Evolutionary conservation across 1,140 invertebrate genomes (phyloP).

Genomic region (Linepithema humile): DNA sequence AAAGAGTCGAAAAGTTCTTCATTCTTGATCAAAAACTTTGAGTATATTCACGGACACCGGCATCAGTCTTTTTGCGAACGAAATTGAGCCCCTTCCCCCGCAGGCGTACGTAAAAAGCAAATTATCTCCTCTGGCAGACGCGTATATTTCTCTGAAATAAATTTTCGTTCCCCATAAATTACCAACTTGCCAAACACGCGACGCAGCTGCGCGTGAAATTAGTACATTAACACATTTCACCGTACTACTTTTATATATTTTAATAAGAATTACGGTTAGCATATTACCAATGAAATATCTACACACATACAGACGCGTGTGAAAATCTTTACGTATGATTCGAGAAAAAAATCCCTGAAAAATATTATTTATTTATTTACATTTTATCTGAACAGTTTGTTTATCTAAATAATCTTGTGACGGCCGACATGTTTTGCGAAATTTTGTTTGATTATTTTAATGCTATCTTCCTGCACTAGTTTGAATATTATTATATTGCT

Average conservation of each 20-base stretch:
- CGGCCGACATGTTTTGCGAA: background rate
- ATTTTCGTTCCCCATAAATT: conserved; percentile 46
- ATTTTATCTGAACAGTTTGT: background rate
- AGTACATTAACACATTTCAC: conserved; percentile 49
- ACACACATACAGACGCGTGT: background rate
- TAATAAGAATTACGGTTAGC: conserved; percentile 41
- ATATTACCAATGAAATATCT: conserved; percentile 30
- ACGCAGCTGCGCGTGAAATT: conserved; percentile 54
- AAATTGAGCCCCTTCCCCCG: background rate
- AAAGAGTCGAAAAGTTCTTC: background rate
- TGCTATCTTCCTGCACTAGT: background rate
- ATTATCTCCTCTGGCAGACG: conserved; percentile 37
- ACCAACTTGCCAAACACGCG: conserved; percentile 43
- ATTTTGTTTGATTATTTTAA: conserved; percentile 16
- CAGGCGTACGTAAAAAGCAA: conserved; percentile 23
- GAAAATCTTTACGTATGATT: conserved; percentile 26
- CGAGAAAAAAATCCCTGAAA: background rate
- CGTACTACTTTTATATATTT: conserved; percentile 51
- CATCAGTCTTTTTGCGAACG: conserved; percentile 26
- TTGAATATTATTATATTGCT: conserved; percentile 17
- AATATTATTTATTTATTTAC: background rate
- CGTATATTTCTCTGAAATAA: conserved; percentile 54
- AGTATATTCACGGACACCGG: background rate
- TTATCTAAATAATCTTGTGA: background rate
- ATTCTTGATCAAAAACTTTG: conserved; percentile 13